These are phyloP conservation scores for Drosophila dunni DNA, from an alignment of 1,140 invertebrate species.

Conservation along the genomic window DNA sequence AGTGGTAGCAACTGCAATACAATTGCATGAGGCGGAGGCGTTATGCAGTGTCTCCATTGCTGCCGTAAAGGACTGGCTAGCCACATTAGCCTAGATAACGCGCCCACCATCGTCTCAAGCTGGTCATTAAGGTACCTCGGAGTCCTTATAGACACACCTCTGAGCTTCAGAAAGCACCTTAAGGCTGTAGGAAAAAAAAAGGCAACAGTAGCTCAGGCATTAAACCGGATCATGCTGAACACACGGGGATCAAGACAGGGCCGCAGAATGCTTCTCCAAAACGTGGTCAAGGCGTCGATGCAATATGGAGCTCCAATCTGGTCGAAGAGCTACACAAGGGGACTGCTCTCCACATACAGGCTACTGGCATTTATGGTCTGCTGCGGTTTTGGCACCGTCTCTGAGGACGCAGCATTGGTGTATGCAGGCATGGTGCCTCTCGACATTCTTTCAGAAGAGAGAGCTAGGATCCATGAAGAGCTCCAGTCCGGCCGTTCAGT, in stretches of 20 bases:
- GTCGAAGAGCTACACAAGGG: neutral
- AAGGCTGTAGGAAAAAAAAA: too few species aligned
- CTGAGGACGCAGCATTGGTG: neutral
- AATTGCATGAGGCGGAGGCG: too few species aligned
- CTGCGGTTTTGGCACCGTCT: neutral
- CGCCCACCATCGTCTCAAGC: too few species aligned
- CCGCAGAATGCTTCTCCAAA: neutral
- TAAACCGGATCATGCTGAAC: neutral
- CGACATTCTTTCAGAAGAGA: neutral
- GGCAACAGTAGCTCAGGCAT: neutral
- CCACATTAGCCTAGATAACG: too few species aligned
- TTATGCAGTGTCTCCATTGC: neutral
- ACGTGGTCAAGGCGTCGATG: neutral
- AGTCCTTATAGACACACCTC: too few species aligned
- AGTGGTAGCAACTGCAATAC: too few species aligned
- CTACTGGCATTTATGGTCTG: neutral
- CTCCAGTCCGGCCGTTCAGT: neutral
- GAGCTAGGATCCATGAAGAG: neutral
- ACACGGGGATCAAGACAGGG: neutral
- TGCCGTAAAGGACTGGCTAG: too few species aligned
- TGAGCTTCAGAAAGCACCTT: too few species aligned
- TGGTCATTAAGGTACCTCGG: too few species aligned
- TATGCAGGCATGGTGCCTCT: neutral
- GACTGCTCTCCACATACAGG: neutral
- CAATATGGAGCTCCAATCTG: neutral